These are phyloP conservation scores for Heliothis virescens DNA, from an alignment of 1,140 invertebrate species.

Conservation along the genomic window DNA sequence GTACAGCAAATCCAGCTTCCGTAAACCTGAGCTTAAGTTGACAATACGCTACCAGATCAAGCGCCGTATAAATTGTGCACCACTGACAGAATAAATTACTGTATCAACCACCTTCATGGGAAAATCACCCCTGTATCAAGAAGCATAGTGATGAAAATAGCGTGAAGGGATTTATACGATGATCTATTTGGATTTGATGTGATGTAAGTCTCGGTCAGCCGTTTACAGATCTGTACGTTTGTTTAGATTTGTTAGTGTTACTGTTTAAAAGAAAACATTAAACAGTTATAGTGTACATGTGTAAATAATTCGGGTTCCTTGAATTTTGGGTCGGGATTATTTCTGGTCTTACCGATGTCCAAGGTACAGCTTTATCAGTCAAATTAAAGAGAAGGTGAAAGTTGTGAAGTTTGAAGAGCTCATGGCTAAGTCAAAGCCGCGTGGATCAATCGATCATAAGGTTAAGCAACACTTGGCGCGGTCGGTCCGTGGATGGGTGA, in stretches of 20 bases:
- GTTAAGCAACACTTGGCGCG: too few species aligned
- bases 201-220: slow-evolving; percentile 1
- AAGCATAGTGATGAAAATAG: not conserved
- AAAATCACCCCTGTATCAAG: not conserved
- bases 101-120: not conserved
- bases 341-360: not conserved
- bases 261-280: slow-evolving; percentile 24
- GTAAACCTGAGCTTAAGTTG: not conserved
- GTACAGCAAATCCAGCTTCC: not conserved
- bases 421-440: too few species aligned
- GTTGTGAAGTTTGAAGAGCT: too few species aligned
- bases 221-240: slow-evolving; percentile 19
- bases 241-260: slow-evolving; percentile 3
- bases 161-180: not conserved
- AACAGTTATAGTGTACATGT: slow-evolving; percentile 4
- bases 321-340: not conserved
- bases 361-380: too few species aligned
- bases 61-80: not conserved
- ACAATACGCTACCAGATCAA: slow-evolving; percentile 13
- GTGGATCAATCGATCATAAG: too few species aligned
- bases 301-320: not conserved
- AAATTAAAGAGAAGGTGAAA: too few species aligned
- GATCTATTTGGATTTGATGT: not conserved
- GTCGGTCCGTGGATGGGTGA: too few species aligned
- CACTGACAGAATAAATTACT: not conserved